Conservation (phyloP, 2,888 invertebrate genomes). For the Metopia argyrocephala region DNA sequence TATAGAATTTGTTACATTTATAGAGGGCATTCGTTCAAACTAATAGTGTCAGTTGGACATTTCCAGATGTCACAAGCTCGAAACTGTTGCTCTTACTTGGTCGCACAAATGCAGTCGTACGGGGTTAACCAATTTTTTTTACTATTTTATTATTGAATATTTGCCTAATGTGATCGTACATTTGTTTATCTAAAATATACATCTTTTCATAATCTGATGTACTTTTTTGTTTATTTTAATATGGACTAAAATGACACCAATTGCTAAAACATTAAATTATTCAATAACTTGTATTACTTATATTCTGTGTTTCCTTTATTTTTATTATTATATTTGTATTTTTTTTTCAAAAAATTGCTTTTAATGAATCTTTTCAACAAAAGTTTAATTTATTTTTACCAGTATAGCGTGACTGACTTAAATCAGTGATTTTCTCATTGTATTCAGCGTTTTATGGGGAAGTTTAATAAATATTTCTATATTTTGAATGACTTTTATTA, state of each 20-base stretch:
- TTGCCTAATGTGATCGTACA: no score
- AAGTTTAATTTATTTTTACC: conserved; percentile 41
- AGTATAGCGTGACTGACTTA: conserved; percentile 46
- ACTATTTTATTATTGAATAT: no score
- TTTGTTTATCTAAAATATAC: no score
- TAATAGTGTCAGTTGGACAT: no score
- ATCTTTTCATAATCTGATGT: not conserved
- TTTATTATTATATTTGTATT: conserved; percentile 17
- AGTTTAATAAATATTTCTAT: not conserved
- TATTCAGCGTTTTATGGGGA: conserved; percentile 17
- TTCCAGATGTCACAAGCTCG: no score
- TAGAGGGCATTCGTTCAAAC: no score
- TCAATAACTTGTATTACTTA: conserved; percentile 35
- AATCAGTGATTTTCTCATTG: conserved; percentile 33
- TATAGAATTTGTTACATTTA: no score
- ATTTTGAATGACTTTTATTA: not conserved
- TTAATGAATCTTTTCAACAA: conserved; percentile 21
- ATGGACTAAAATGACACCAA: conserved; percentile 33
- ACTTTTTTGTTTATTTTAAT: conserved; percentile 14
- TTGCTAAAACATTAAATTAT: conserved; percentile 35
- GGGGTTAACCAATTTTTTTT: no score
- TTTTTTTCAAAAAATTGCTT: conserved; percentile 14
- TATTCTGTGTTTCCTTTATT: not conserved
- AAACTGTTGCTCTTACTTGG: no score
- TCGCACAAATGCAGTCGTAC: no score